phyloP scores from a whole-genome alignment of 2,113 vertebrate genomes.

The Archocentrus centrarchus region DNA sequence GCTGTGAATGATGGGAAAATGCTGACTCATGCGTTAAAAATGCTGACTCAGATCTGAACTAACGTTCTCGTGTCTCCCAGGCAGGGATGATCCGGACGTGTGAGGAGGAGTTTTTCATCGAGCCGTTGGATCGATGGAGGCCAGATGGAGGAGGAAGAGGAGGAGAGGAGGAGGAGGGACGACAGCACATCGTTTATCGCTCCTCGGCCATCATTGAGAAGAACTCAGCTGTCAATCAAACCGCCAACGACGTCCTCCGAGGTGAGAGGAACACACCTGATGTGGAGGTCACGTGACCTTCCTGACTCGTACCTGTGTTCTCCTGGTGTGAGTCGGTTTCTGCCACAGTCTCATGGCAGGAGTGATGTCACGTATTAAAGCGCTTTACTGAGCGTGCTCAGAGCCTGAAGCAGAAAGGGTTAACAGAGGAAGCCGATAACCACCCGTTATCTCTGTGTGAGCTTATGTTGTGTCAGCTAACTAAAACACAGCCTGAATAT shows the following conservation, averaged over 20 bases:
- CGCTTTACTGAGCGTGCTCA: too few relatives aligned
- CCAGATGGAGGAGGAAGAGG: not conserved
- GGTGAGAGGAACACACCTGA: conserved; percentile 44
- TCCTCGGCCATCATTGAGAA: conserved; percentile 57
- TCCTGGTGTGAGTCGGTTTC: not conserved
- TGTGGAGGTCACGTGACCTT: not conserved
- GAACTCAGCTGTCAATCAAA: conserved; percentile 33
- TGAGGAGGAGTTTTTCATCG: conserved; percentile 66
- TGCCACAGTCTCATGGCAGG: not conserved
- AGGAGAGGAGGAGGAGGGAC: conserved; percentile 13
- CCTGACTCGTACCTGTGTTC: not conserved
- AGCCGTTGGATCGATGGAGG: conserved; percentile 43
- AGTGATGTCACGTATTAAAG: too few relatives aligned
- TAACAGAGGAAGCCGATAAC: too few relatives aligned
- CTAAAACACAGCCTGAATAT: too few relatives aligned
- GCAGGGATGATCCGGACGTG: conserved; percentile 59
- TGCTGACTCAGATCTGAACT: not conserved
- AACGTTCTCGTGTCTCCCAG: conserved; percentile 30
- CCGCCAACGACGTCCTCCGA: conserved; percentile 38
- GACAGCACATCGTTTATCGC: conserved; percentile 62
- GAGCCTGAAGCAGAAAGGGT: too few relatives aligned
- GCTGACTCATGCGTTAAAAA: not conserved
- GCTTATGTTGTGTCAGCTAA: too few relatives aligned
- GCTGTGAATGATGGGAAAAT: not conserved
- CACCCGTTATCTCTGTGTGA: too few relatives aligned